phyloP scores from a whole-genome alignment of 1,140 invertebrate species.

The Phthorimaea operculella region DNA sequence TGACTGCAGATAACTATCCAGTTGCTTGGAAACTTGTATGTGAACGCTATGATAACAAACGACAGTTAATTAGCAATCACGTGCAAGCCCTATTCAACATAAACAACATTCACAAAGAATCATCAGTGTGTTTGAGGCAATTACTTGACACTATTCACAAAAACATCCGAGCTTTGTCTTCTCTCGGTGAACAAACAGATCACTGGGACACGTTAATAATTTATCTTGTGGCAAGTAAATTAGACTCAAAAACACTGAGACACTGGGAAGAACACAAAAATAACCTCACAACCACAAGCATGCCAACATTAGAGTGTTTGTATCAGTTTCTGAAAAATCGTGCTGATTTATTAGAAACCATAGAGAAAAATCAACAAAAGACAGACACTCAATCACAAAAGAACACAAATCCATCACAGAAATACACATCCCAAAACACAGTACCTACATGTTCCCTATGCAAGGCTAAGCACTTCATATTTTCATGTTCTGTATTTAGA shows the following conservation, averaged over 20 bases:
- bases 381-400: background rate
- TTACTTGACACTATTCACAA: slow-evolving; percentile 12
- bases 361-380: background rate
- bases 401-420: background rate
- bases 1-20: slow-evolving; percentile 13
- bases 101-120: slow-evolving; percentile 13
- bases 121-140: slow-evolving; percentile 4
- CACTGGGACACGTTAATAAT: slow-evolving; percentile 19
- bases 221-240: slow-evolving; percentile 13
- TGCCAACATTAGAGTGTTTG: background rate
- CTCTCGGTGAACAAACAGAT: slow-evolving; percentile 11
- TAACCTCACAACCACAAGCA: background rate
- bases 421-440: background rate
- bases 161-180: slow-evolving; percentile 15
- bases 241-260: slow-evolving; percentile 11
- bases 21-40: slow-evolving; percentile 19
- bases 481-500: slow-evolving; percentile 17
- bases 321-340: background rate
- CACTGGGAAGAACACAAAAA: slow-evolving; percentile 16
- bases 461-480: slow-evolving; percentile 7
- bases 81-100: slow-evolving; percentile 13
- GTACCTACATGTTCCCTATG: slow-evolving; percentile 1
- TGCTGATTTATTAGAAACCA: background rate
- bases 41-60: slow-evolving; percentile 16
- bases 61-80: slow-evolving; percentile 14